These are phyloP conservation scores for Heliconius cydno DNA, from an alignment of 2,888 invertebrate species.

Conservation along the genomic window DNA sequence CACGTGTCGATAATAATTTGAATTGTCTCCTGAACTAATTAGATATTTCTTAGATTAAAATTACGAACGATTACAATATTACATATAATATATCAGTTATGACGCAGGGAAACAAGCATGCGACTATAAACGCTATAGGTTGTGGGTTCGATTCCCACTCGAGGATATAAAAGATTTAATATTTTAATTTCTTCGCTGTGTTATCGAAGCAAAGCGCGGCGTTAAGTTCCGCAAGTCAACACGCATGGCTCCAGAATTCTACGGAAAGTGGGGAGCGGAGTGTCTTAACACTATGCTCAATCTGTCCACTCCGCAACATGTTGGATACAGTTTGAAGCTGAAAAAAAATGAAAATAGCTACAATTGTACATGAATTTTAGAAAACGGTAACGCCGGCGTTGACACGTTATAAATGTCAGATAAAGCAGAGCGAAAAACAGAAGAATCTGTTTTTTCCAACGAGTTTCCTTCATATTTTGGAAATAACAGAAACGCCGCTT, in stretches of 20 bases:
- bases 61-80: conserved; percentile 16
- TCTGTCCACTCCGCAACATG: rapidly evolving
- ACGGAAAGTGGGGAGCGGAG: no score
- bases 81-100: not conserved
- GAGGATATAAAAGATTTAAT: no score
- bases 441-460: not conserved
- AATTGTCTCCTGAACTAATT: conserved; percentile 38
- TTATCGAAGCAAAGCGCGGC: no score
- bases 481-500: conserved; percentile 44
- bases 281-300: no score
- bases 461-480: conserved; percentile 38
- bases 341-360: no score
- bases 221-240: no score
- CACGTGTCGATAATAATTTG: conserved; percentile 46
- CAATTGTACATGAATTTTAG: not conserved
- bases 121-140: no score
- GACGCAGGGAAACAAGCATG: no score
- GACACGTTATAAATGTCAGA: conserved; percentile 15
- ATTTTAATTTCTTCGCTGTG: no score
- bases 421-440: conserved; percentile 15
- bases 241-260: no score
- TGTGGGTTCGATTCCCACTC: no score
- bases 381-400: not conserved
- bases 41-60: conserved; percentile 17
- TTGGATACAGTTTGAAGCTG: no score